Percentiles rank a stretch among this genome's conserved stretches.
phyloP scores from a whole-genome alignment of 1,140 invertebrate genomes.

The Zaprionus ornatus region DNA sequence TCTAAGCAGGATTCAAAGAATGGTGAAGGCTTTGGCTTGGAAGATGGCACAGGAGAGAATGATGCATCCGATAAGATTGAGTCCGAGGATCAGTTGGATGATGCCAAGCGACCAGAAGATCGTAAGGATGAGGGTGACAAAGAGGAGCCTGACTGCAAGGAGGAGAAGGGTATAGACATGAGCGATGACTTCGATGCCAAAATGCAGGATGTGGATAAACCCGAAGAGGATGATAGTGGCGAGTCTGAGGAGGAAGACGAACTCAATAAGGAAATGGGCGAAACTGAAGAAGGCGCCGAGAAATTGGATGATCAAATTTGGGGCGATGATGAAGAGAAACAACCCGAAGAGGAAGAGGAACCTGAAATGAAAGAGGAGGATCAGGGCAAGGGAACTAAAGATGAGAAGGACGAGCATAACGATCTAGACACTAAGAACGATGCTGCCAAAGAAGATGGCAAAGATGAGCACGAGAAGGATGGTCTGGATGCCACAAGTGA shows the following conservation, averaged over 20 bases:
- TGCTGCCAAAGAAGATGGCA: slow-evolving; percentile 84
- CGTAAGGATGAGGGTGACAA: slow-evolving; percentile 84
- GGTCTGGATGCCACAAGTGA: slow-evolving; percentile 83
- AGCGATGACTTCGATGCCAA: slow-evolving; percentile 87
- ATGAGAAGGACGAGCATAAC: slow-evolving; percentile 88
- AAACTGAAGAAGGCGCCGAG: slow-evolving; percentile 92
- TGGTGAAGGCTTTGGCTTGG: slow-evolving; percentile 91
- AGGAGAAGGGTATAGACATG: slow-evolving; percentile 91
- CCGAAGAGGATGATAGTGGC: slow-evolving; percentile 87
- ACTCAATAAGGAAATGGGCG: slow-evolving; percentile 97
- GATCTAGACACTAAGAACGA: slow-evolving; percentile 87
- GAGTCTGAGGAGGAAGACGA: slow-evolving; percentile 90
- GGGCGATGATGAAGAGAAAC: slow-evolving; percentile 92
- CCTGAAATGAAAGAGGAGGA: slow-evolving; percentile 87
- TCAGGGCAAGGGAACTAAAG: slow-evolving; percentile 88
- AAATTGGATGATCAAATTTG: slow-evolving; percentile 94
- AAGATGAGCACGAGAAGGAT: slow-evolving; percentile 85
- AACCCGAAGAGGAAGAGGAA: slow-evolving; percentile 86
- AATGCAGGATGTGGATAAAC: slow-evolving; percentile 90
- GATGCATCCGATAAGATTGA: slow-evolving; percentile 94
- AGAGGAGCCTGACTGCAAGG: slow-evolving; percentile 90
- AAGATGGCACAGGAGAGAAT: slow-evolving; percentile 96
- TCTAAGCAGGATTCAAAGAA: slow-evolving; percentile 86
- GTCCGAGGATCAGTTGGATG: slow-evolving; percentile 95
- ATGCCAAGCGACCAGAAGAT: slow-evolving; percentile 91